phyloP scores from a whole-genome alignment of 2,888 invertebrate species.

The Chloroclysta siterata region DNA sequence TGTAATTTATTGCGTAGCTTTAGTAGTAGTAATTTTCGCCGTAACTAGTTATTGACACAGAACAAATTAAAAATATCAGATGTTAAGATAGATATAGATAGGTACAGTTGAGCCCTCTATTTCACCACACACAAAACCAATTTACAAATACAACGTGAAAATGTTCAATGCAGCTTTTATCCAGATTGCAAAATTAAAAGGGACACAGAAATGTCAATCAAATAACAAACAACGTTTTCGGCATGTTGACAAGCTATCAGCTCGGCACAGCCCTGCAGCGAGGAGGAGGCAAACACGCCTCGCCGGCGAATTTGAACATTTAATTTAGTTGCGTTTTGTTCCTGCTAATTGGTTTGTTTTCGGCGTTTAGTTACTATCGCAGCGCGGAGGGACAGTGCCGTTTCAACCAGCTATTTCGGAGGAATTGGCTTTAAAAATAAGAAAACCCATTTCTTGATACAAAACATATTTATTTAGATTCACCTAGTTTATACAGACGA shows the following conservation, averaged over 20 bases:
- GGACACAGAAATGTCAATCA: slow-evolving; percentile 5
- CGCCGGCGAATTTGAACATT: slow-evolving; percentile 76
- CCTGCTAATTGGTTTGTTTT: slow-evolving; percentile 82
- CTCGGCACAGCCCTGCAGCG: slow-evolving; percentile 54
- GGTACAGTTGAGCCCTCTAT: neutral
- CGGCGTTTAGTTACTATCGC: slow-evolving; percentile 66
- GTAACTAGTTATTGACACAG: too few relatives aligned
- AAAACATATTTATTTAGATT: too few relatives aligned
- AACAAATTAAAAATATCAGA: too few relatives aligned
- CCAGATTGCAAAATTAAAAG: neutral
- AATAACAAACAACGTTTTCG: neutral
- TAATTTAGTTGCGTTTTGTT: slow-evolving; percentile 81
- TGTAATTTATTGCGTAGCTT: too few relatives aligned
- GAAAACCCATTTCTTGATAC: neutral
- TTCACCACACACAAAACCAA: neutral
- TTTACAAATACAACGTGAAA: neutral
- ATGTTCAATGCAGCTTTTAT: neutral
- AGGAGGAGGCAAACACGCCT: slow-evolving; percentile 52
- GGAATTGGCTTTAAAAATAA: neutral
- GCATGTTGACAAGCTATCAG: neutral
- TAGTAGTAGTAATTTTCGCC: too few relatives aligned
- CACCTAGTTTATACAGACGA: too few relatives aligned
- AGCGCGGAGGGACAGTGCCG: slow-evolving; percentile 32
- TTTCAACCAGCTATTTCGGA: slow-evolving; percentile 5
- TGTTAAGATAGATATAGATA: too few relatives aligned